Base-by-base conservation (phyloP, 2,888 invertebrate species). In the Agriopis marginaria region DNA sequence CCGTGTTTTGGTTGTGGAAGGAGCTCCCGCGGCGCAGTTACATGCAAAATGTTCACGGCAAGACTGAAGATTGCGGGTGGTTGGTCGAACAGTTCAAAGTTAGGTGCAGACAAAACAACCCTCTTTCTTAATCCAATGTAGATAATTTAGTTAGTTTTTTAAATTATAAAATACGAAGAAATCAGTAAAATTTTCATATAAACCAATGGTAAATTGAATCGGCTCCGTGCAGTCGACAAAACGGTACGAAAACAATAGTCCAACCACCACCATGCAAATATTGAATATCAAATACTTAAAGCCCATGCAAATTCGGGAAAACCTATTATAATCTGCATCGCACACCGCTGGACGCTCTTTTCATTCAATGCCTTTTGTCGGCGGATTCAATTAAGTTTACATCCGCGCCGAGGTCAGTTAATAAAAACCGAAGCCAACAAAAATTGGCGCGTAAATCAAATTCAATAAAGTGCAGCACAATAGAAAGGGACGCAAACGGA, bases 381-480 rank as follows among this genome's bases (percentile, higher is more conserved):
- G 86, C 81, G 89, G 90, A 93, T 93, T 92, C 93, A 93, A 94
- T 94, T 94, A 93, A 93, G 92, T 93, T 94, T 93, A 94, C 93
- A 93, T 89, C 91, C 89, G 89, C 91, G 84, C 91, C 88, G 93
- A 91, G 93, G 93, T 94, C 92, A 92, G 93, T 93, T 92, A 91
- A 91, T 92, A 92, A 93, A 93, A 93, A 92, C 92, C 90, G 88
- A 91, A 92, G 89, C 92, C 90, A 89, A 90, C 88, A 92, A 91
- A 93, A 93, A 93, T 91, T 91, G 92, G 86, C 85, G 87, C 91
- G 91, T 92, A 92, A 93, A 93, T 93, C 93, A 93, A 92, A 92
- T 91, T 91, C 89, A 92, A 93, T 93, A 91, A 92, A 94, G 83
- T 89, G 87, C 87, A 86, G 86, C 81, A 92, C 92, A 92, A 93